Evolutionary conservation across 2,888 invertebrate genomes (phyloP).

Genomic region (Melangyna quadrimaculata): DNA sequence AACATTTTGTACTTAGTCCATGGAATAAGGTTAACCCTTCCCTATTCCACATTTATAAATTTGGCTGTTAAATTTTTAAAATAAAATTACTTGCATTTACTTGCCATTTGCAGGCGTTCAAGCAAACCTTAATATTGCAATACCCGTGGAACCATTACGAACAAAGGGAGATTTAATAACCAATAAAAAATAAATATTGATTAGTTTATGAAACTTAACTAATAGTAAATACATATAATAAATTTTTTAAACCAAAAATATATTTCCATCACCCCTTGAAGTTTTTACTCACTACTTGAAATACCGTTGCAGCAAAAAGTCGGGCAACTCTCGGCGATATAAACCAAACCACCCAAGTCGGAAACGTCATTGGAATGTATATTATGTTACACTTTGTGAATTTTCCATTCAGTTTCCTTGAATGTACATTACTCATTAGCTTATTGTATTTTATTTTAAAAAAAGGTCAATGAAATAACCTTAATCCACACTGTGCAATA

Average conservation of each 20-base stretch:
- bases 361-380: conserved; percentile 73
- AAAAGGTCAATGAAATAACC: conserved; percentile 67
- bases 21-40: no score
- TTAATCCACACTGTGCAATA: conserved; percentile 73
- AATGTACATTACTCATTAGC: conserved; percentile 3
- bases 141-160: background rate
- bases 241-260: no score
- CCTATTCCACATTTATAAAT: no score
- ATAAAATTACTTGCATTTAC: no score
- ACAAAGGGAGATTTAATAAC: no score
- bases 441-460: background rate
- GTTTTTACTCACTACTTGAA: conserved; percentile 75
- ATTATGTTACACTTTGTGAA: conserved; percentile 71
- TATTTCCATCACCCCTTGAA: background rate
- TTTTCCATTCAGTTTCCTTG: conserved; percentile 72
- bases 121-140: no score
- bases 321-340: conserved; percentile 70
- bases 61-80: no score
- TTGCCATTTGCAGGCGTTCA: no score
- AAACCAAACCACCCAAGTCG: conserved; percentile 51
- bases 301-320: conserved; percentile 73
- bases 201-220: no score
- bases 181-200: no score
- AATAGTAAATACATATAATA: no score
- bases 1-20: no score